Evolutionary conservation across 2,113 vertebrate genomes (phyloP), one percentile per base, ranked within the genome.

Genomic region (Otolemur garnettii): DNA sequence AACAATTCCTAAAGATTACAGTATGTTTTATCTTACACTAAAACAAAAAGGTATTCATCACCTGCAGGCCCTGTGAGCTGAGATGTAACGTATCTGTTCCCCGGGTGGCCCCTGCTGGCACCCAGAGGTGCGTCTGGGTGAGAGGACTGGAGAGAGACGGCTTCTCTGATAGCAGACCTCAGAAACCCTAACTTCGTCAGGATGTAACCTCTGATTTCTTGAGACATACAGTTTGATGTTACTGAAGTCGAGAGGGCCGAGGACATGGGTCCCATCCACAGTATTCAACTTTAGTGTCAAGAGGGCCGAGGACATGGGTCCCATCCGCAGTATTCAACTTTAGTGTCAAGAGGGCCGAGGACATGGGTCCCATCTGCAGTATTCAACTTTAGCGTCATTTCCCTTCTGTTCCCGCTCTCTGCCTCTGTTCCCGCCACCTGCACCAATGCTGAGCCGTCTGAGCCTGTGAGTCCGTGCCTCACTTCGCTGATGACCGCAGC

Each of bases 271-370:
- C 15, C 15, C 24, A 7, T 30, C 21, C n/a, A 42, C 28, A 18
- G 13, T 7, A 4, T 62, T 22, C 24, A 53, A 55, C 6, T 24
- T 26, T 53, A 13, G 21, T 2, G 0, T n/a, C 5, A 1, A n/a
- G n/a, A n/a, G n/a, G n/a, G n/a, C n/a, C n/a, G n/a, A n/a, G 7
- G 33, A 15, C 45, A 24, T 38, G 7, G 5, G 0, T 60, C 15
- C 15, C 24, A 7, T 30, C 21, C n/a, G 53, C 28, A 18, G 13
- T 7, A 4, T 62, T 22, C 24, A 53, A 55, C 6, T 24, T 26
- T 53, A 13, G 21, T n/a, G 2, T 42, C 4, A 6, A 42, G 35
- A 85, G 4, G 38, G 8, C 2, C 10, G 2, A n/a, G 7, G 33
- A 15, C 45, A 24, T 38, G 7, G 5, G 0, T 60, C 15, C 15